Evolutionary conservation across 2,113 vertebrate genomes (phyloP), one percentile per base, ranked within the genome.

Genomic region (Rallus limicola): DNA sequence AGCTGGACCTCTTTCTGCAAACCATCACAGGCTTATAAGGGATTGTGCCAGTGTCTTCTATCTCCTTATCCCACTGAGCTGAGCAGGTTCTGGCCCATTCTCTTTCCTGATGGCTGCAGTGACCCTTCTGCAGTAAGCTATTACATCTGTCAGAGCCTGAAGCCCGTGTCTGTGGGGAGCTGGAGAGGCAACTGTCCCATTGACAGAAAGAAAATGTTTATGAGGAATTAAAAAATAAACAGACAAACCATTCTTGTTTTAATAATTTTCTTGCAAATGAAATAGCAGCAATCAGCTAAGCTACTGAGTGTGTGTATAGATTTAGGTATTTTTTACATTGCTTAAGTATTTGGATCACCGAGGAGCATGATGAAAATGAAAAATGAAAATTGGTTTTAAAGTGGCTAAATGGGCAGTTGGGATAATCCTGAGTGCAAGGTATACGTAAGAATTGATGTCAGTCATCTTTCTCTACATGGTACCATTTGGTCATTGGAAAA

Each of bases 221-320:
- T 52, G 42, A 70, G 76, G 72, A 94, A 71, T 88, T 77, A 14
- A 88, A 82, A 93, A 91, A 40, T 48, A 74, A 76, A 31, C 36
- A 62, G 67, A 58, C 19, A 80, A 63, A 16, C 24, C 6, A 9
- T 88, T 67, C 24, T 74, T 81, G 4, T 59, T 71, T 38, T 88
- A 56, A 56, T 91, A 63, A 86, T 95, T 93, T 88, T 67, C 76
- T 95, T 95, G 85, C 52, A 94, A 88, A 80, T 83, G 38, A 86
- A 87, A 28, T 90, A 76, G 40, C n/a, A 53, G 25, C 34, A 50
- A 82, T 89, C 62, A 82, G 21, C 50, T 92, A 44, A 88, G 62
- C 52, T 70, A 81, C 44, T 83, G 46, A 52, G 46, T 79, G 55
- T 72, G 19, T 85, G n/a, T 40, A 31, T 72, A 60, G 42, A 13